Evolutionary conservation across 1,140 invertebrate genomes (phyloP), one percentile per base, ranked within the genome.

Genomic region (Batillaria attramentaria): DNA sequence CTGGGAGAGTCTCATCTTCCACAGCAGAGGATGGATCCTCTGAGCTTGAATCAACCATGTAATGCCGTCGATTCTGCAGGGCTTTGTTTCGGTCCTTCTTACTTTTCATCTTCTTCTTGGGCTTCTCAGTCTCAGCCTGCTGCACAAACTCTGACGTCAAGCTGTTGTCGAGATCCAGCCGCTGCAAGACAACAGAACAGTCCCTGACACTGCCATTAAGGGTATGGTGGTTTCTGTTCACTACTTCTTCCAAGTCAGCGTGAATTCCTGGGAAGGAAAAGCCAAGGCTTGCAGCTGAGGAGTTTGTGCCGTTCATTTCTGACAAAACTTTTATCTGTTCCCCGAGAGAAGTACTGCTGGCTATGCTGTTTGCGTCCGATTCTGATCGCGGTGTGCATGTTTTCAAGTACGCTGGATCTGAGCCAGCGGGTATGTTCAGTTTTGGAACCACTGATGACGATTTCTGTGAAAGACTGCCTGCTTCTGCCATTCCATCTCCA

Each of bases 1-100:
- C n/a, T n/a, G n/a, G n/a, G n/a, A n/a, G n/a, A n/a, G n/a, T 65
- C 37, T 43, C 75, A 35, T 42, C 65, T 0, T 81, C 79, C 42
- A 75, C 82, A 39, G 80, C 82, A 16, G 42, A 43, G 5, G 79
- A 78, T 33, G 70, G 75, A 68, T 65, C 76, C 41, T 84, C 83
- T 24, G 83, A 84, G 65, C 81, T 83, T 28, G 81, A 83, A 33
- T 84, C 79, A 0, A 81, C 54, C 33, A 80, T 69, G 57, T 70
- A 83, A 33, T 77, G 83, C 37, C 80, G 81, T 57, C 79, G 81
- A 39, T 78, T 46, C 13, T 78, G 50, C n/a, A 80, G 75, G 31
- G 57, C 72, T 20, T 73, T 69, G 37, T 82, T 78, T 50, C 84
- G 68, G 69, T 84, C 83, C 77, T 85, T 85, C 66, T 84, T 84